Conservation (phyloP, 53 echinoderm and acorn worm species). For the Paelopatides confundens region DNA sequence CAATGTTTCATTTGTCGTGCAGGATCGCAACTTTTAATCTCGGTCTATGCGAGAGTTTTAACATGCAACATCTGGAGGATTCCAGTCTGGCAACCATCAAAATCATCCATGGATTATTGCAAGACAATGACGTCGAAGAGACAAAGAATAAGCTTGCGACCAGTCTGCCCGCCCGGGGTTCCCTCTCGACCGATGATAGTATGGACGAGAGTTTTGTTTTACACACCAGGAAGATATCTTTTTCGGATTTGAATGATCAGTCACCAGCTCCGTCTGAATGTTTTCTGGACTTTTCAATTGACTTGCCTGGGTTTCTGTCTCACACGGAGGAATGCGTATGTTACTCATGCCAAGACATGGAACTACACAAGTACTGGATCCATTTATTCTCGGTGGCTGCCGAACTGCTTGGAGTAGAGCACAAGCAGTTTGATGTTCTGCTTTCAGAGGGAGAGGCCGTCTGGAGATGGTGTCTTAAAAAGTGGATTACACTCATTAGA, state of each 20-base stretch:
- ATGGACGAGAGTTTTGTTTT: slow-evolving; percentile 30
- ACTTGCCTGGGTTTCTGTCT: not conserved
- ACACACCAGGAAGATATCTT: slow-evolving; percentile 30
- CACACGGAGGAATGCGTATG: not conserved
- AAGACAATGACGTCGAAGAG: not conserved
- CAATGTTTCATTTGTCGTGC: not conserved
- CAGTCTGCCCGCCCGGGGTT: not conserved
- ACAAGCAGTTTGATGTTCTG: slow-evolving; percentile 19
- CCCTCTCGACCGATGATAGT: not conserved
- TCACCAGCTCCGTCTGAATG: not conserved
- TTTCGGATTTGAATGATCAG: not conserved
- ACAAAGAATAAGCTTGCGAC: not conserved
- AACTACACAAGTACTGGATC: slow-evolving; percentile 20
- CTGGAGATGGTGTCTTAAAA: slow-evolving; percentile 15
- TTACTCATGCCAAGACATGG: not conserved
- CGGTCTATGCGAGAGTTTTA: slow-evolving; percentile 19
- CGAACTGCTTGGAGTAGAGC: slow-evolving; percentile 13
- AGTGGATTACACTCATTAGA: not conserved
- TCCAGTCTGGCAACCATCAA: not conserved
- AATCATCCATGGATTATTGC: not conserved
- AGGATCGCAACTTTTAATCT: slow-evolving; percentile 15
- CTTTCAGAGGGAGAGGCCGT: not conserved
- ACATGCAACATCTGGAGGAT: not conserved
- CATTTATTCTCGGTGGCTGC: not conserved
- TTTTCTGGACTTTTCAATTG: not conserved